Evolutionary conservation across 2,797 vertebrate genomes (phyloP), one percentile per base, ranked within the genome.

Genomic region (Microcaecilia unicolor): DNA sequence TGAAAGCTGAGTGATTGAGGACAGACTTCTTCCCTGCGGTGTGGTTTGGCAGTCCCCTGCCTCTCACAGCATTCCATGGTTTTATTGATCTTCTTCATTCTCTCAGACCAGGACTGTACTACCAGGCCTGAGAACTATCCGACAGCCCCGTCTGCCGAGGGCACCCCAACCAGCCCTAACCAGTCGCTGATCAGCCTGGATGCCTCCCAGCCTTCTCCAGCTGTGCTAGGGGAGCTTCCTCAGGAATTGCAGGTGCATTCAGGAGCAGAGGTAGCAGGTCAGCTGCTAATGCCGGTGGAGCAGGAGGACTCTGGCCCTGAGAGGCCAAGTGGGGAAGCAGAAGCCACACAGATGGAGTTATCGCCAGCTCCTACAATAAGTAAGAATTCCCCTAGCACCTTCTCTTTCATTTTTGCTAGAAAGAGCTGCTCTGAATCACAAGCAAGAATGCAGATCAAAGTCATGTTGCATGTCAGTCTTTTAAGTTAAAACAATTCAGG

Each of bases 261-360:
- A 9, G 60, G 85, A 35, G 70, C 69, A 18, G 78, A 72, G 19
- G 66, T 84, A 44, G 64, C 80, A 28, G 76, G 79, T 33, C 86
- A 90, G 37, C 74, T 88, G 18, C 62, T 87, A 22, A 80, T 89
- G 61, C 83, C 90, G 3, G 68, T 78, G 31, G 72, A 80, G 13
- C 44, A 61, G 9, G 70, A 73, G 31, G 72, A 73, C 25, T 53
- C 67, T 17, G 72, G 54, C 16, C 50, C 78, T 7, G 80, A 90
- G 36, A 79, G 89, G 51, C 66, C 77, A 35, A 86, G 69, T 62
- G 79, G 69, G 50, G 92, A 96, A 42, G 78, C 78, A 9, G 92
- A 97, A 64, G 85, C 89, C 46, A 91, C 88, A 25, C 93, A 96
- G 67, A 97, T 96, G 93, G 93, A 97, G 73, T 88, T 93, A 73